These are phyloP conservation scores for Napeogenes sylphis DNA, from an alignment of 2,888 invertebrate genomes.

Conservation along the genomic window DNA sequence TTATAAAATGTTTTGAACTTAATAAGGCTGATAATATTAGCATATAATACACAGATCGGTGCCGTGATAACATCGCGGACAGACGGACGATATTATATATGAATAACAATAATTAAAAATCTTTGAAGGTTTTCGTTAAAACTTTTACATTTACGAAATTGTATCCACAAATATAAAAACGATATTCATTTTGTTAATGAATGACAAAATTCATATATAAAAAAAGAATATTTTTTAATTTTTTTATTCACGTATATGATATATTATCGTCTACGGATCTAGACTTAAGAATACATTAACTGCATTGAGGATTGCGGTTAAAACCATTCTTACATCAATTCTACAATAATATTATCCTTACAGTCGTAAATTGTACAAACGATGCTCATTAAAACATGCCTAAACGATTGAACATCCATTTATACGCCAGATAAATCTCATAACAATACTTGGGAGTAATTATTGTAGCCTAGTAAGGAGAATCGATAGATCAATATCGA, in stretches of 20 bases:
- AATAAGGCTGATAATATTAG: conserved; percentile 12
- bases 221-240: not conserved
- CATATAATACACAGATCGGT: conserved; percentile 15
- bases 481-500: conserved; percentile 61
- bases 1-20: not conserved
- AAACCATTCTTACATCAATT: not conserved
- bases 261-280: no score
- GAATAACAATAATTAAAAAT: conserved; percentile 5
- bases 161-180: no score
- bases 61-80: conserved; percentile 2
- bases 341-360: not conserved
- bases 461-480: conserved; percentile 67
- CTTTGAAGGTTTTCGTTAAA: not conserved
- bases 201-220: not conserved
- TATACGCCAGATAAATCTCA: conserved; percentile 53
- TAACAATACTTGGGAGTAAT: conserved; percentile 66
- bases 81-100: conserved; percentile 3
- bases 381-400: conserved; percentile 34
- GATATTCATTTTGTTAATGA: no score
- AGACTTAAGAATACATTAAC: no score
- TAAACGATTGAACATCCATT: conserved; percentile 24
- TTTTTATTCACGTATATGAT: no score
- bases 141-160: no score
- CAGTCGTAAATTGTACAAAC: conserved; percentile 12
- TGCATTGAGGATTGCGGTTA: not conserved